Conservation (phyloP, 2,888 invertebrate species). For the Cetonia aurata region DNA sequence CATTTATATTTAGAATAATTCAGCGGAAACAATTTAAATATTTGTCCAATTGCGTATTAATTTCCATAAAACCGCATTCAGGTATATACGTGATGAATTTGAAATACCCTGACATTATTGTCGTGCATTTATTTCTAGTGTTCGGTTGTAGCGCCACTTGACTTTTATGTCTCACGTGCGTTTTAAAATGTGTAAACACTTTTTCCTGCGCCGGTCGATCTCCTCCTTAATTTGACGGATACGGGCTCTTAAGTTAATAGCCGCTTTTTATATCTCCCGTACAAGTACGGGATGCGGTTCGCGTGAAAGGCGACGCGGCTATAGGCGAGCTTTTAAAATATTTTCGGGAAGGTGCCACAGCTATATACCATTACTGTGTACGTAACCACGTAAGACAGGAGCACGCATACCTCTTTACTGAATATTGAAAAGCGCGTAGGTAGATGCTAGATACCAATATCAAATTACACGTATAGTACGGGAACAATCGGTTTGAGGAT, state of each 20-base stretch:
- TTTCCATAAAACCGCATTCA: slow-evolving; percentile 35
- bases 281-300: slow-evolving; percentile 18
- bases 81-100: not conserved
- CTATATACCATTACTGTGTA: not conserved
- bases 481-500: too few relatives aligned
- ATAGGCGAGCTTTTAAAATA: slow-evolving; percentile 36
- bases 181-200: slow-evolving; percentile 51
- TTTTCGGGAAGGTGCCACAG: slow-evolving; percentile 32
- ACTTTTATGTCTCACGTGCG: slow-evolving; percentile 55
- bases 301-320: slow-evolving; percentile 34
- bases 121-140: slow-evolving; percentile 39
- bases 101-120: not conserved
- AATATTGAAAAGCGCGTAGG: not conserved
- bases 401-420: too few relatives aligned
- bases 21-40: too few relatives aligned
- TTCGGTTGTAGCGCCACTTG: slow-evolving; percentile 50
- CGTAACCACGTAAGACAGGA: not conserved
- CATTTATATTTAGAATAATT: too few relatives aligned
- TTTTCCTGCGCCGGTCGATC: slow-evolving; percentile 45
- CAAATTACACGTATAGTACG: not conserved
- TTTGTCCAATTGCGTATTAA: too few relatives aligned
- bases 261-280: slow-evolving; percentile 44
- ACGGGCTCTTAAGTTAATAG: slow-evolving; percentile 54
- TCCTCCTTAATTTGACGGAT: slow-evolving; percentile 52
- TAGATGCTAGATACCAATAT: not conserved